A percentile compares a stretch with the other conserved stretches of the same genome.
Conservation (phyloP, 2,113 vertebrate genomes). For the Zapornia atra region DNA sequence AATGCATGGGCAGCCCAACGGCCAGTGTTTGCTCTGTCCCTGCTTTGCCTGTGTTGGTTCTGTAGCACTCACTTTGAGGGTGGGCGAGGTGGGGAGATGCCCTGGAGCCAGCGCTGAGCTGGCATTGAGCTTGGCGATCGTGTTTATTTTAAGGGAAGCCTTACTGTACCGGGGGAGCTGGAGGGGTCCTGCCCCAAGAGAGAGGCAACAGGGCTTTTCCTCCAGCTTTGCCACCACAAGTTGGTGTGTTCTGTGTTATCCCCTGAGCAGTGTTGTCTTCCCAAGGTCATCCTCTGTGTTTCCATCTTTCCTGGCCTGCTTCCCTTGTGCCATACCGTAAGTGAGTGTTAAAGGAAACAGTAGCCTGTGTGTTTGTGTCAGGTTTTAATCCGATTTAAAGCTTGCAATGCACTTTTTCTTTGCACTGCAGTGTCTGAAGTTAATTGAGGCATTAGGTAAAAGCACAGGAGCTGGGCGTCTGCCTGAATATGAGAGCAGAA, state of each 20-base stretch:
- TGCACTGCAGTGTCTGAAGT: neutral
- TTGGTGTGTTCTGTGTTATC: neutral
- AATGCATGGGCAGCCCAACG: conserved; percentile 61
- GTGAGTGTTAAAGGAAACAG: neutral
- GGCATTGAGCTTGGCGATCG: neutral
- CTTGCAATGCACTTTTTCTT: neutral
- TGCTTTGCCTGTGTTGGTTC: neutral
- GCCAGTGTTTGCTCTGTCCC: neutral
- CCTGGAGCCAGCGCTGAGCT: neutral
- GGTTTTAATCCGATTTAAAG: neutral
- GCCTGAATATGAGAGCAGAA: neutral
- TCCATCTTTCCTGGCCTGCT: neutral
- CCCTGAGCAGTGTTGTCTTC: neutral
- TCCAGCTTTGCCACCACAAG: neutral
- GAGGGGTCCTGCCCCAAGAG: neutral
- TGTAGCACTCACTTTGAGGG: neutral
- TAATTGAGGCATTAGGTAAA: neutral
- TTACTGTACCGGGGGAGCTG: neutral
- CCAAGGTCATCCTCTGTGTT: neutral
- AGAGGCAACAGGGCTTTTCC: neutral
- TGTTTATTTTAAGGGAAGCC: neutral
- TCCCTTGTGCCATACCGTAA: neutral
- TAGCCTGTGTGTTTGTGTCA: neutral
- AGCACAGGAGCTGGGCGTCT: neutral
- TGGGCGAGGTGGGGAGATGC: neutral